Evolutionary conservation across 2,797 vertebrate genomes (phyloP), one percentile per base, ranked within the genome.

Genomic region (Cheirogaleus major): DNA sequence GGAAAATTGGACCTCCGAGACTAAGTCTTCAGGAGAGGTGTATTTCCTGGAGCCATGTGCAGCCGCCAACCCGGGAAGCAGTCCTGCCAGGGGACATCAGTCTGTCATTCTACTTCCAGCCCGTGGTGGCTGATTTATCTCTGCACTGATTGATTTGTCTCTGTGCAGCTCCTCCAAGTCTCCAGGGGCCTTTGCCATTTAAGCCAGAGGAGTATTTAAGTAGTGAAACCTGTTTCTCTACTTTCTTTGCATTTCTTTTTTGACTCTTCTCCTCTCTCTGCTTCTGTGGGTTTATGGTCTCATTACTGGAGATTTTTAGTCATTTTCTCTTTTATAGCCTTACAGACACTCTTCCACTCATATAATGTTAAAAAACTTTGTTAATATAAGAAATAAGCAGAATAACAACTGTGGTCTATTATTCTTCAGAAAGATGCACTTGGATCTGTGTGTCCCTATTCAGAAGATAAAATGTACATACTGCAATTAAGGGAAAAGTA

Each of bases 71-170:
- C 52, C 15, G 72, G 35, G 45, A 4, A 1, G n/a, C 0, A 7
- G 59, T 4, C 55, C 30, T 45, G 41, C 13, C 75, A 27, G 2
- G 2, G 0, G 0, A 4, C 7, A 14, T 45, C 15, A 23, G 7
- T 18, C 7, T 27, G 2, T 52, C 63, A 25, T 55, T 43, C n/a
- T 90, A 35, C 32, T 91, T 50, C 32, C 63, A 32, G n/a, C 52
- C 52, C 27, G 22, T 38, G n/a, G 20, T 35, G 43, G 7, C 32
- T 73, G 22, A 76, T 20, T 91, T 23, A 15, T 57, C 59, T 14
- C n/a, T 20, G 3, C 2, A 1, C 52, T 55, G 35, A 52, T 9
- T 18, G 22, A 76, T 20, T 88, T 23, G 20, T 57, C 59, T 17
- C n/a, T 20, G 2, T 2, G 35, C 43, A 65, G 7, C 57, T 35